phyloP scores from a whole-genome alignment of 2,113 vertebrate species.

The Oostethus manadensis region DNA sequence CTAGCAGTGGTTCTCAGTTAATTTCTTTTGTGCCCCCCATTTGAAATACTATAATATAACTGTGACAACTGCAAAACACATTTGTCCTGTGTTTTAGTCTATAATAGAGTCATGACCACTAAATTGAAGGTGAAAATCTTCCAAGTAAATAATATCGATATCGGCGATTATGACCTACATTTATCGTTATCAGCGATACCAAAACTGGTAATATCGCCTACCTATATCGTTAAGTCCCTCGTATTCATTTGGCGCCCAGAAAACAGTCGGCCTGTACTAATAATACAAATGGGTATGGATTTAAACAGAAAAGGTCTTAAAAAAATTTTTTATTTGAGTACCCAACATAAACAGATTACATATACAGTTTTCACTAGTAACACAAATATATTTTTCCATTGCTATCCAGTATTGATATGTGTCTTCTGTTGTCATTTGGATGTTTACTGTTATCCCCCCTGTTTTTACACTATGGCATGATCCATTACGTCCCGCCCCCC shows the following conservation, averaged over 20 bases:
- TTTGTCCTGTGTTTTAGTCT: no score
- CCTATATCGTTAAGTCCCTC: neutral
- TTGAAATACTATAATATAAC: no score
- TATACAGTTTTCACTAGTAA: rapidly evolving
- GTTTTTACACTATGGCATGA: conserved; percentile 37
- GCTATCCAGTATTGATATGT: neutral
- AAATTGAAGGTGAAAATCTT: no score
- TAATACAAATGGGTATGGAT: conserved; percentile 1
- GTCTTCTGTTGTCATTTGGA: neutral
- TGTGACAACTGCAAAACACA: no score
- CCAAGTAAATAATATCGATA: no score
- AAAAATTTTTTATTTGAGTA: neutral
- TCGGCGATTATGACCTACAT: no score
- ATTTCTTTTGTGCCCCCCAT: no score
- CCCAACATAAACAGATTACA: rapidly evolving
- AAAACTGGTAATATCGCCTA: no score
- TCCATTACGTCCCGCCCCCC: conserved; percentile 66
- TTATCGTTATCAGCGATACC: no score
- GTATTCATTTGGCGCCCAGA: conserved; percentile 65
- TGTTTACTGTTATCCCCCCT: neutral
- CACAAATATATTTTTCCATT: rapidly evolving
- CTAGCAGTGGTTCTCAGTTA: no score
- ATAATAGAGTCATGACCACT: no score
- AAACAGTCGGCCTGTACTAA: conserved; percentile 44
- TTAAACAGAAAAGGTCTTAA: neutral